phyloP scores from a whole-genome alignment of 2,797 vertebrate genomes.

The Malacoraja senta region DNA sequence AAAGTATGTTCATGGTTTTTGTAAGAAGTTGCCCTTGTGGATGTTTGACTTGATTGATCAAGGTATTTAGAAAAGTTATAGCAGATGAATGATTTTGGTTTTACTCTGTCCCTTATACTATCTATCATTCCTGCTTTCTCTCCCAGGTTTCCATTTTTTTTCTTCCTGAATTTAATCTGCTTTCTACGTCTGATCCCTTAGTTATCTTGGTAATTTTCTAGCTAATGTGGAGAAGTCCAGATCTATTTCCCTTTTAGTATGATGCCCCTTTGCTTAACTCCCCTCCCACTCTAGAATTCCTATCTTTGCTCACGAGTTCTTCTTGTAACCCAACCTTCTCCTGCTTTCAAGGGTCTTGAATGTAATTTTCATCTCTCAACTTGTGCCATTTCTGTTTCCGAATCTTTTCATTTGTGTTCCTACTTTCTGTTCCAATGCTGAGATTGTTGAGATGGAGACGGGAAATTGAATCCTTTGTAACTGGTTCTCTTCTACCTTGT shows the following conservation, averaged over 20 bases:
- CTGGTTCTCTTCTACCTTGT: not conserved
- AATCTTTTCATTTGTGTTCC: not conserved
- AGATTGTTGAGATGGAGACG: not conserved
- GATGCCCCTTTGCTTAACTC: too few relatives aligned
- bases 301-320: not conserved
- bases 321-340: not conserved
- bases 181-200: not conserved
- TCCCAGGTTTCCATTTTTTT: not conserved
- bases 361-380: not conserved
- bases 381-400: not conserved
- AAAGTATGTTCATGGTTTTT: not conserved
- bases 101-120: not conserved
- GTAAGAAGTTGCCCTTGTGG: not conserved
- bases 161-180: not conserved
- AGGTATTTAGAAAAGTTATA: not conserved
- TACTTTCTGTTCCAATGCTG: not conserved
- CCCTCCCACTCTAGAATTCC: not conserved
- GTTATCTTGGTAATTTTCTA: not conserved
- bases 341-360: not conserved
- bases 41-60: not conserved
- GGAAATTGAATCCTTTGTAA: not conserved
- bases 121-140: not conserved
- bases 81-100: not conserved
- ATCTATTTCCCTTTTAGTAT: not conserved
- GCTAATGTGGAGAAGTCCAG: not conserved